These are phyloP conservation scores for Hyperoodon ampullatus DNA, from an alignment of 2,113 vertebrate genomes.

Conservation along the genomic window DNA sequence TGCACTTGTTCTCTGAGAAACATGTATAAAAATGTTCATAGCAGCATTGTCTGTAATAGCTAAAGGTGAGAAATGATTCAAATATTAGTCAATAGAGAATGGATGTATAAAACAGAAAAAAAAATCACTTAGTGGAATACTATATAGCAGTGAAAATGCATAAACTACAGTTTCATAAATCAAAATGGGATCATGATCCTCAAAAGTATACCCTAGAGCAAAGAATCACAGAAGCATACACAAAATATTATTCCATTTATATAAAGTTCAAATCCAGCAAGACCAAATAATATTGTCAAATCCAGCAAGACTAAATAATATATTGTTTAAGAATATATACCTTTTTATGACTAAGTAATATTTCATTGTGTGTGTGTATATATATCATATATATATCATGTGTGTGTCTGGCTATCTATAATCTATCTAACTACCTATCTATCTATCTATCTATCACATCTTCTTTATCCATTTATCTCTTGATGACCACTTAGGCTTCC, in stretches of 20 bases:
- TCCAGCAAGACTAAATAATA: conserved; percentile 24
- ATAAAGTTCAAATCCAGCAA: conserved; percentile 14
- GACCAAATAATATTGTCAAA: not conserved
- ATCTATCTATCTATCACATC: not conserved
- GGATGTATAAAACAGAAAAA: not conserved
- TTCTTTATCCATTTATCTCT: not conserved
- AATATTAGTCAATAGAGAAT: not conserved
- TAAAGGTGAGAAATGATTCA: not conserved
- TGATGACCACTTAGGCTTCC: not conserved
- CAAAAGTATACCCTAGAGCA: not conserved
- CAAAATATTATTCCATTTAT: not conserved
- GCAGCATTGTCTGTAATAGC: not conserved
- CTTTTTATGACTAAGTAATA: not conserved
- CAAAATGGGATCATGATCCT: not conserved
- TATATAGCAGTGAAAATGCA: not conserved
- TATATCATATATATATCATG: too few species aligned
- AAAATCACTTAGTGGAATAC: not conserved
- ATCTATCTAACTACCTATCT: too few species aligned
- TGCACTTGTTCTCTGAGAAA: not conserved
- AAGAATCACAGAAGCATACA: not conserved
- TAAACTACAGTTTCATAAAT: not conserved
- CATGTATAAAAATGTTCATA: not conserved
- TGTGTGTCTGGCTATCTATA: too few species aligned
- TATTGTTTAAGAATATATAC: not conserved
- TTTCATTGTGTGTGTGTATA: not conserved